Evolutionary conservation across 2,888 invertebrate genomes (phyloP).

Genomic region (Auanema sp.): DNA sequence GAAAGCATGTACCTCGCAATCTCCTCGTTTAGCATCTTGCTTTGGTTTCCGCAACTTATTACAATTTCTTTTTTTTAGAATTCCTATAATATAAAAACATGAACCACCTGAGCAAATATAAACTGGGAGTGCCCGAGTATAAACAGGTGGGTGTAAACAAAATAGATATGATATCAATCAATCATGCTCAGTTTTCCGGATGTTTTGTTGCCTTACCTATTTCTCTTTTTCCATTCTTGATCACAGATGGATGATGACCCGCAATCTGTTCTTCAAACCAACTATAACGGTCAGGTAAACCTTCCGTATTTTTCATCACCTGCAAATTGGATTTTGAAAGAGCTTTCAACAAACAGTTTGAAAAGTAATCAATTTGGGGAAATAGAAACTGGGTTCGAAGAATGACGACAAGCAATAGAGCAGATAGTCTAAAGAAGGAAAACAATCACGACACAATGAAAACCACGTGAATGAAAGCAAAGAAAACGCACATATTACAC

Average conservation of each 20-base stretch:
- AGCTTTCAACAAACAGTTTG: conserved; percentile 7
- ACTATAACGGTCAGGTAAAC: conserved; percentile 43
- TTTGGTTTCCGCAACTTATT: conserved; percentile 51
- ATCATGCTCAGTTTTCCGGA: background rate
- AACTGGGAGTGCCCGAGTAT: background rate
- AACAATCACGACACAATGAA: too few relatives aligned
- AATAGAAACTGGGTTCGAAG: background rate
- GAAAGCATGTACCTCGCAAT: conserved; percentile 44
- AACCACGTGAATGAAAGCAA: too few relatives aligned
- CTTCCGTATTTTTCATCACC: conserved; percentile 9
- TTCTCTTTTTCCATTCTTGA: conserved; percentile 59
- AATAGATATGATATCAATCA: background rate
- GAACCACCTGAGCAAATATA: background rate
- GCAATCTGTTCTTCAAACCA: conserved; percentile 59
- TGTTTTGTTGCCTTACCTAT: conserved; percentile 44
- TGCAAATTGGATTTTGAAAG: conserved; percentile 1
- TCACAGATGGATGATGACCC: conserved; percentile 61
- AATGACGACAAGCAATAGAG: conserved; percentile 16
- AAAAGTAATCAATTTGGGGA: conserved; percentile 4
- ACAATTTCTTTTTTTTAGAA: conserved; percentile 49
- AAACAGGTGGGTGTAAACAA: background rate
- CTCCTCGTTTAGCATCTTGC: conserved; percentile 52
- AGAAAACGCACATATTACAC: too few relatives aligned
- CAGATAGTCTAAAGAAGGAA: conserved; percentile 14
- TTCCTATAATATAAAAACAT: conserved; percentile 44